Evolutionary conservation across 2,888 invertebrate species (phyloP).

Genomic region (Clusia tigrina): DNA sequence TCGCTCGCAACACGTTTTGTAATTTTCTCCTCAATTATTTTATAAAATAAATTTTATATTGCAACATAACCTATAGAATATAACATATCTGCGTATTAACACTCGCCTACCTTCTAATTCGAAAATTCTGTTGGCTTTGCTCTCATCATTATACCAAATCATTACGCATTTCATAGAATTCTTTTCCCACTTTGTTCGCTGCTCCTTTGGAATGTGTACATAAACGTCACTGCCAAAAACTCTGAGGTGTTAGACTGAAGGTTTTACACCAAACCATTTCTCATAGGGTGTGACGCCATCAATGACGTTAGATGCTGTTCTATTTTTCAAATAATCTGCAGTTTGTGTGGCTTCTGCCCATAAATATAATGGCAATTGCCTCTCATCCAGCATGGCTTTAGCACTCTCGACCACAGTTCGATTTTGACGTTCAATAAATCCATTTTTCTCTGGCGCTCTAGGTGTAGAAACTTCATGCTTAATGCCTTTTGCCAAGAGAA

Average conservation of each 20-base stretch:
- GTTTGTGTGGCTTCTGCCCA: conserved; percentile 57
- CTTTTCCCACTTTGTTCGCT: conserved; percentile 21
- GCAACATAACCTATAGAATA: no score
- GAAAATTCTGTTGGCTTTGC: conserved; percentile 11
- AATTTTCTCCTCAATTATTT: no score
- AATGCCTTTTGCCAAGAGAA: conserved; percentile 16
- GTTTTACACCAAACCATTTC: conserved; percentile 38
- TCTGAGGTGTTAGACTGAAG: conserved; percentile 27
- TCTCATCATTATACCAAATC: conserved; percentile 17
- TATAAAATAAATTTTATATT: no score
- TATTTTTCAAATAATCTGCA: conserved; percentile 50
- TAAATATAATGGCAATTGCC: conserved; percentile 24
- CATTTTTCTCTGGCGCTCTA: conserved; percentile 27
- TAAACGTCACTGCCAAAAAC: conserved; percentile 28
- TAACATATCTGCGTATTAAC: conserved; percentile 25
- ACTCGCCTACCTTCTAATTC: conserved; percentile 15
- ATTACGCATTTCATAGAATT: conserved; percentile 25
- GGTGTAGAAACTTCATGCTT: conserved; percentile 19
- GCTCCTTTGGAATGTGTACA: conserved; percentile 27
- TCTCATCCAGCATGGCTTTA: conserved; percentile 27
- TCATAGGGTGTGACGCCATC: conserved; percentile 39
- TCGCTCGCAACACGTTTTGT: no score
- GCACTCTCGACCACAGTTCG: conserved; percentile 24
- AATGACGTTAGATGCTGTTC: conserved; percentile 39
- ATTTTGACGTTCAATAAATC: conserved; percentile 24